phyloP scores from a whole-genome alignment of 1,140 invertebrate genomes.

The silkworm (Bombyx mori) region DNA sequence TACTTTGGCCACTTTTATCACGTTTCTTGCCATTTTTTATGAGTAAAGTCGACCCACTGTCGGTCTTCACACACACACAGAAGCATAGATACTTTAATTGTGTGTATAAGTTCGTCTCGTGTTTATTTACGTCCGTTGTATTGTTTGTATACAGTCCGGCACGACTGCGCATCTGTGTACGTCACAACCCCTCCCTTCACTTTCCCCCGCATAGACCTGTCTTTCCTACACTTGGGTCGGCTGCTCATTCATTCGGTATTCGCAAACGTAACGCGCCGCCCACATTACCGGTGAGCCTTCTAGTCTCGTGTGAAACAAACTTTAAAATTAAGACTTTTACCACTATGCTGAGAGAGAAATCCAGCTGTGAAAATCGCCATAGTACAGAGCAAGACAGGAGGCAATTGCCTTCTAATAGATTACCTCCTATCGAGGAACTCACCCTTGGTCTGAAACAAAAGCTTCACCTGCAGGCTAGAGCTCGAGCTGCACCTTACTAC shows the following conservation, averaged over 20 bases:
- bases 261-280: constrained; percentile 52
- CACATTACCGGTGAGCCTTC: constrained; percentile 29
- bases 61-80: constrained; percentile 57
- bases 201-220: constrained; percentile 44
- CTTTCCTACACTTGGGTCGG: constrained; percentile 55
- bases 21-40: too few species aligned
- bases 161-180: constrained; percentile 65
- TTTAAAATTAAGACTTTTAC: constrained; percentile 25
- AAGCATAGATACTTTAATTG: constrained; percentile 34
- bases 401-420: constrained; percentile 42
- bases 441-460: constrained; percentile 66
- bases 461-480: constrained; percentile 64
- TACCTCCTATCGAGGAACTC: constrained; percentile 62
- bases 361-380: constrained; percentile 46
- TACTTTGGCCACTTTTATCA: too few species aligned
- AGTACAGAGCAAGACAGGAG: constrained; percentile 42
- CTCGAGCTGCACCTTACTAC: constrained; percentile 64
- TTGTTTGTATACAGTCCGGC: constrained; percentile 70
- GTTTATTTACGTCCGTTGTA: constrained; percentile 70
- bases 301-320: constrained; percentile 33
- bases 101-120: constrained; percentile 44
- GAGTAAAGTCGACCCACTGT: constrained; percentile 25
- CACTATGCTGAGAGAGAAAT: constrained; percentile 65
- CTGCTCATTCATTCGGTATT: constrained; percentile 68
- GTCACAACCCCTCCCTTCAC: constrained; percentile 48